Conservation (phyloP, 2,113 vertebrate genomes). For the Coregonus clupeaformis region DNA sequence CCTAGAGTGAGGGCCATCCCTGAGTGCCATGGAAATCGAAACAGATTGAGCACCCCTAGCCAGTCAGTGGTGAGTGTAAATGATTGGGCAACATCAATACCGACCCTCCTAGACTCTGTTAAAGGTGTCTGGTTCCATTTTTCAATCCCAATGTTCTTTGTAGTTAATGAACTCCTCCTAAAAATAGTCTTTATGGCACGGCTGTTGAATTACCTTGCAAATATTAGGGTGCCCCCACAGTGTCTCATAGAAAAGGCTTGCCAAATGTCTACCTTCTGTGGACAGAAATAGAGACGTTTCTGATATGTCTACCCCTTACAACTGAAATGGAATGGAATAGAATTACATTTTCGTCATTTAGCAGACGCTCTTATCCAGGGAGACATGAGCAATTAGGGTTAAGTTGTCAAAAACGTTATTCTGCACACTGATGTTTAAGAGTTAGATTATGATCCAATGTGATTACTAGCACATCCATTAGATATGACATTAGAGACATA, state of each 20-base stretch:
- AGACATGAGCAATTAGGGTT: too few species aligned
- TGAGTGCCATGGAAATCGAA: slow-evolving; percentile 52
- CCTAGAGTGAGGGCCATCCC: slow-evolving; percentile 20
- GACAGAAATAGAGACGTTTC: neutral
- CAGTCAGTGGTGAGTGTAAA: slow-evolving; percentile 40
- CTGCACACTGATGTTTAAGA: too few species aligned
- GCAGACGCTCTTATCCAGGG: too few species aligned
- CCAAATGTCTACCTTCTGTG: neutral
- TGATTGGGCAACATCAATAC: slow-evolving; percentile 53
- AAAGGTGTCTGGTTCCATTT: slow-evolving; percentile 42
- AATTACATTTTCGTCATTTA: neutral
- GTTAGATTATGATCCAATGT: neutral
- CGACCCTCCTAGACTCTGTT: slow-evolving; percentile 7
- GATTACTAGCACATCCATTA: neutral
- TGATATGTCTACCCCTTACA: neutral
- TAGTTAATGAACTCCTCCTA: slow-evolving; percentile 48
- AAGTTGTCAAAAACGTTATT: too few species aligned
- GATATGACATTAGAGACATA: neutral
- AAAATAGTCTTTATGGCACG: slow-evolving; percentile 32
- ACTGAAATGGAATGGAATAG: neutral
- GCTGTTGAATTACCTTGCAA: slow-evolving; percentile 9
- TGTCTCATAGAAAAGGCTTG: neutral
- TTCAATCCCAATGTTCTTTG: slow-evolving; percentile 43
- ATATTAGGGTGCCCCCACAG: neutral
- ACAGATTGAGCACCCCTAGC: slow-evolving; percentile 35